A percentile compares a stretch with the other conserved stretches of the same genome.
phyloP scores from a whole-genome alignment of 2,888 invertebrate species.

The Rhimphoctona megacephalus region DNA sequence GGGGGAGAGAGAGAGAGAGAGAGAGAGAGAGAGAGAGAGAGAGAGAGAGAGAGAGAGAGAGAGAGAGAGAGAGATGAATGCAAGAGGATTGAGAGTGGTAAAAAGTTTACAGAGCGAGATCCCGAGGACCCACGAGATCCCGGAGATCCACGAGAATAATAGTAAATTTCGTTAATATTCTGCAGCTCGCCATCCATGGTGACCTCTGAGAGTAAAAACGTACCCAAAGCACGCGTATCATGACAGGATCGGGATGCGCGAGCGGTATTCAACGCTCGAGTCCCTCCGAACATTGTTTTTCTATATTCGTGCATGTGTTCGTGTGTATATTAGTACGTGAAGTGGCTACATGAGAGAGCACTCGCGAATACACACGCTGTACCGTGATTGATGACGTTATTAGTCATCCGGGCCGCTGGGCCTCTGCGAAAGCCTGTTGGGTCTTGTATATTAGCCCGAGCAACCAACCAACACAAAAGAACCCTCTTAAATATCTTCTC shows the following conservation, averaged over 20 bases:
- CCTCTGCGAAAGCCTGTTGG: constrained; percentile 56
- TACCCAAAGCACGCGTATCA: constrained; percentile 82
- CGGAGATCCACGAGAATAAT: constrained; percentile 44
- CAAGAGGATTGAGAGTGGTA: constrained; percentile 37
- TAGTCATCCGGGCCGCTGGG: constrained; percentile 77
- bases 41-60: no score
- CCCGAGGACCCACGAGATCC: constrained; percentile 23
- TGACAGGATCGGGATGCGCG: constrained; percentile 78
- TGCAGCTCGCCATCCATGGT: constrained; percentile 67
- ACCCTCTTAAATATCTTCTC: constrained; percentile 57
- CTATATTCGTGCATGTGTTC: constrained; percentile 18
- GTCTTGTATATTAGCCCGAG: constrained; percentile 33
- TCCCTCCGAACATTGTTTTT: constrained; percentile 35
- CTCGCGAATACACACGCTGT: constrained; percentile 76
- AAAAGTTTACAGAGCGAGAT: constrained; percentile 28
- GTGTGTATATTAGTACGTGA: constrained; percentile 35
- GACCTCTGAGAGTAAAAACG: constrained; percentile 79
- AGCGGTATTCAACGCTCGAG: constrained; percentile 77
- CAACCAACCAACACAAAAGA: constrained; percentile 56
- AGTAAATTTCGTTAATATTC: constrained; percentile 32
- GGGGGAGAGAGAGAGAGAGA: neutral
- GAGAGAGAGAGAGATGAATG: constrained; percentile 20
- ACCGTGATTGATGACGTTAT: constrained; percentile 83
- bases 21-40: neutral
- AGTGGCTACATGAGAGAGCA: constrained; percentile 48